Conservation (phyloP, 2,888 invertebrate genomes). For the Tetragnatha montana region DNA sequence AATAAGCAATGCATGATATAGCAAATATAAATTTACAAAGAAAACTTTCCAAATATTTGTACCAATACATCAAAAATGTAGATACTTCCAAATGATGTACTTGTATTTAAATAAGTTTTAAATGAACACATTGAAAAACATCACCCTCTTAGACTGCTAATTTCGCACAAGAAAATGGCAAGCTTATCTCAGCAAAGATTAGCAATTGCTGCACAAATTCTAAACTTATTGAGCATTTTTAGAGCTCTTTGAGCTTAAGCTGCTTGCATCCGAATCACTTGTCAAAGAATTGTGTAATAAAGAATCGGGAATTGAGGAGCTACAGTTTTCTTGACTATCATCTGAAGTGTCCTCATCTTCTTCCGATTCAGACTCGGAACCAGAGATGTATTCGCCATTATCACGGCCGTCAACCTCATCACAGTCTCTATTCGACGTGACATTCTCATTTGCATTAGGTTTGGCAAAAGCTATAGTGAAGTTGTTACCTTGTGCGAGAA, state of each 20-base stretch:
- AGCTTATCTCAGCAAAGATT: not conserved
- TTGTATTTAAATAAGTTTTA: not conserved
- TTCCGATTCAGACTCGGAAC: conserved; percentile 2
- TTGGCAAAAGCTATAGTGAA: not conserved
- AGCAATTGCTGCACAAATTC: not conserved
- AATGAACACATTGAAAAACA: not conserved
- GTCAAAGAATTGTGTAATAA: conserved; percentile 35
- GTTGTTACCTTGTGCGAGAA: conserved; percentile 11
- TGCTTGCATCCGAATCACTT: conserved; percentile 43
- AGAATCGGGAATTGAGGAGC: conserved; percentile 42
- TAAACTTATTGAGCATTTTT: not conserved
- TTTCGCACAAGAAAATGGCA: not conserved
- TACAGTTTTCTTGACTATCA: not conserved
- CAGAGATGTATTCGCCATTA: conserved; percentile 37
- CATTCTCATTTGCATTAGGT: not conserved
- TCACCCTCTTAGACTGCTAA: not conserved
- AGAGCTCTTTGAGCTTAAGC: conserved; percentile 40
- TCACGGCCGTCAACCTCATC: conserved; percentile 42
- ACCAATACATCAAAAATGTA: too few relatives aligned
- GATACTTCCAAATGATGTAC: not conserved
- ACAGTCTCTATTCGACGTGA: not conserved
- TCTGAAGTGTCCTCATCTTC: conserved; percentile 1
- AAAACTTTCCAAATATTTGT: too few relatives aligned
- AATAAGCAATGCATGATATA: too few relatives aligned
- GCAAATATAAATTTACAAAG: too few relatives aligned